These are phyloP conservation scores for Rhagium mordax DNA, from an alignment of 2,888 invertebrate genomes.

Conservation along the genomic window DNA sequence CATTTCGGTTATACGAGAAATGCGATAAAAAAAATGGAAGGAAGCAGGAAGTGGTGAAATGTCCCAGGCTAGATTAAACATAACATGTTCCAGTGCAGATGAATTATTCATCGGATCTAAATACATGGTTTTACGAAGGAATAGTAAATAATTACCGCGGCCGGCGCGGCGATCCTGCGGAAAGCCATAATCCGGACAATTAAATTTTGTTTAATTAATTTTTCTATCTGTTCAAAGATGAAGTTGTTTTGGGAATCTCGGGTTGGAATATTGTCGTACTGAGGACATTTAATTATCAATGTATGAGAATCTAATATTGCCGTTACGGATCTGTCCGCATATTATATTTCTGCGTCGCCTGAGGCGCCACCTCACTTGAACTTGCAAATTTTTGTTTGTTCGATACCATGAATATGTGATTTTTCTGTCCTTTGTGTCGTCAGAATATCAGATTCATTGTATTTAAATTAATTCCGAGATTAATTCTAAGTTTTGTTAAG, in stretches of 20 bases:
- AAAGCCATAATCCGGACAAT: neutral
- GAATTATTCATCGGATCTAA: constrained; percentile 22
- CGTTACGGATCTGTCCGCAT: neutral
- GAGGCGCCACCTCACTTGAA: neutral
- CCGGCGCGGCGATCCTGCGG: neutral
- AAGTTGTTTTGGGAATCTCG: too few relatives aligned
- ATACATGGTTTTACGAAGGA: neutral
- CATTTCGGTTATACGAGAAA: neutral
- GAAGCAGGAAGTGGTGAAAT: constrained; percentile 22
- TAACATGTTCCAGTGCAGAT: neutral
- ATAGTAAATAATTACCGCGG: neutral
- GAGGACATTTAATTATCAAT: too few relatives aligned
- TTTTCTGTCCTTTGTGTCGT: neutral
- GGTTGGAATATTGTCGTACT: too few relatives aligned
- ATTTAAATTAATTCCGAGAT: neutral
- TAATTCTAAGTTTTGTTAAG: neutral
- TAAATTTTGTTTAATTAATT: too few relatives aligned
- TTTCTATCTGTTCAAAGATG: too few relatives aligned
- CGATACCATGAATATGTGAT: neutral
- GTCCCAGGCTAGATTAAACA: constrained; percentile 14
- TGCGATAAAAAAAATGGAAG: constrained; percentile 10
- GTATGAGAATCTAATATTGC: too few relatives aligned
- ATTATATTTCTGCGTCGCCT: neutral
- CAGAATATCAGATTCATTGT: neutral
- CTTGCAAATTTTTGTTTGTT: neutral